Conservation (phyloP, 2,888 invertebrate species). For the Drosophila cognata region DNA sequence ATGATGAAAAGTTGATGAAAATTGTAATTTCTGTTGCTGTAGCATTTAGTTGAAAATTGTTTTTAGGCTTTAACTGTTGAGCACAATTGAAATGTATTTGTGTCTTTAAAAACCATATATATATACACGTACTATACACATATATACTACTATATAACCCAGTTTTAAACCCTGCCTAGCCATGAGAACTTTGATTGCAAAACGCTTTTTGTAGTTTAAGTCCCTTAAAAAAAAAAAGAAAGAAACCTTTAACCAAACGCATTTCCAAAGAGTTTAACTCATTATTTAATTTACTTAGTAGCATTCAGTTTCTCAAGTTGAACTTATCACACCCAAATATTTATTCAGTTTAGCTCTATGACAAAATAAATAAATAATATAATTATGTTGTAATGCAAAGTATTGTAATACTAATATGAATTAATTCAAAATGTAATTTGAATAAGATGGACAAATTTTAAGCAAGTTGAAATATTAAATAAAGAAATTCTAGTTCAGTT, state of each 20-base stretch:
- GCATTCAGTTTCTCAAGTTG: constrained; percentile 57
- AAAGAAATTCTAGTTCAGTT: constrained; percentile 61
- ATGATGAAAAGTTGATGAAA: constrained; percentile 27
- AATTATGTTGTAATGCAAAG: constrained; percentile 36
- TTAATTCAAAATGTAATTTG: constrained; percentile 19
- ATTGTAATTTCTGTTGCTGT: constrained; percentile 58
- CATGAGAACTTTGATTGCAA: constrained; percentile 43
- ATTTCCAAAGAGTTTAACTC: constrained; percentile 63
- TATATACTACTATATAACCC: constrained; percentile 26
- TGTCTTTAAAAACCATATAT: constrained; percentile 23
- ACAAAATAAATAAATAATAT: constrained; percentile 28
- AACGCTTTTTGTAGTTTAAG: constrained; percentile 52
- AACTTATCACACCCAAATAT: constrained; percentile 47
- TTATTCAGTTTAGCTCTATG: constrained; percentile 56
- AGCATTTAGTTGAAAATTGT: constrained; percentile 65
- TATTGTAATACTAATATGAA: constrained; percentile 40
- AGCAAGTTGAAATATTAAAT: constrained; percentile 57
- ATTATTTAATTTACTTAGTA: constrained; percentile 49
- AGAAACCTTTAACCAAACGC: constrained; percentile 59
- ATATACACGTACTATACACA: constrained; percentile 18
- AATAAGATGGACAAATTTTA: constrained; percentile 10
- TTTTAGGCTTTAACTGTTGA: constrained; percentile 62
- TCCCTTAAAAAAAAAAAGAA: constrained; percentile 36
- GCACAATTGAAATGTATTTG: constrained; percentile 37
- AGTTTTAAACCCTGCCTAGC: constrained; percentile 54